phyloP scores from a whole-genome alignment of 1,140 invertebrate species.

The Megathymus violae region DNA sequence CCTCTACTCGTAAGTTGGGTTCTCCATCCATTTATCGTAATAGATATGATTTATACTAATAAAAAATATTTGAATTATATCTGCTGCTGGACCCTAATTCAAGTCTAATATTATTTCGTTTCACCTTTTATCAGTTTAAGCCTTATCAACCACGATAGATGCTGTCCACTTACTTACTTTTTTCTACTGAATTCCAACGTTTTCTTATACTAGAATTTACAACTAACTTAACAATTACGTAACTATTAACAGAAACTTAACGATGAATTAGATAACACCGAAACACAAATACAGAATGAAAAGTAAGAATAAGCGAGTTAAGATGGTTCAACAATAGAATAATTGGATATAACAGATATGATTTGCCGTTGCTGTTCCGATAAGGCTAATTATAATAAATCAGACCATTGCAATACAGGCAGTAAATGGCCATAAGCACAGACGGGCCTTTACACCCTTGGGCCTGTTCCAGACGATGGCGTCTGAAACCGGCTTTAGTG shows the following conservation, averaged over 20 bases:
- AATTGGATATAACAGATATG: no score
- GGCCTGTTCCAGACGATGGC: no score
- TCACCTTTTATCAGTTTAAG: background rate
- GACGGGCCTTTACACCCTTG: conserved; percentile 5
- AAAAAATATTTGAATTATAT: background rate
- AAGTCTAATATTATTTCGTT: background rate
- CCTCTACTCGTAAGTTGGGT: conserved; percentile 14
- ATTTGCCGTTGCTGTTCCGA: no score
- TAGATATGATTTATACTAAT: background rate
- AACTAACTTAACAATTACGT: conserved; percentile 11
- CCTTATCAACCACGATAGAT: conserved; percentile 5
- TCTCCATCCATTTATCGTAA: conserved; percentile 6
- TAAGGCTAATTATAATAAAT: no score
- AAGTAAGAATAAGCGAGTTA: no score
- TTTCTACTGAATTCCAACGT: background rate
- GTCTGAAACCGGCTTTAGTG: background rate
- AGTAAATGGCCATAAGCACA: conserved; percentile 5
- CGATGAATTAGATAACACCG: no score
- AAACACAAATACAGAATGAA: no score
- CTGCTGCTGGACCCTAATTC: background rate
- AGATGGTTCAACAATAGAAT: no score
- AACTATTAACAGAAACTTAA: no score
- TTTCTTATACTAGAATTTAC: background rate
- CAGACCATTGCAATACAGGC: no score
- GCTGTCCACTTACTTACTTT: conserved; percentile 17